Evolutionary conservation across 92 coral and sea anemone genomes (phyloP), one percentile per base, ranked within the genome.

Genomic region (Palythoa grandiflora): DNA sequence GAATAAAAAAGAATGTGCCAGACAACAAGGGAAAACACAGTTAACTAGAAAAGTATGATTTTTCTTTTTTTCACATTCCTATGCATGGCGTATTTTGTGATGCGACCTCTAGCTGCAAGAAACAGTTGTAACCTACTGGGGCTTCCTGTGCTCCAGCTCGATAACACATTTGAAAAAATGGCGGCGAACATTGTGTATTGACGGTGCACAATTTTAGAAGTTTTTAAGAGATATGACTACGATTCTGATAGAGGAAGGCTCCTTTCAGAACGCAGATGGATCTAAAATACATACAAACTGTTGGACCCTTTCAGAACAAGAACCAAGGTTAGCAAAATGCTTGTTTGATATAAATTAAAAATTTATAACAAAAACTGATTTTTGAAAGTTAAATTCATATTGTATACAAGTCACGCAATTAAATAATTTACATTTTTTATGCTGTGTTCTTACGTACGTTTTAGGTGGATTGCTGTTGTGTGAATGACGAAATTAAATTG

Each of bases 191-290:
- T 11, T 55, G 17, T 8, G 17, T 2, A 55, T 11, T 55, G 61
- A 15, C 17, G 15, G 12, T 1, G 15, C 14, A 55, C 14, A 55
- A 6, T 55, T 11, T 15, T 13, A 55, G 61, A 11, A 55, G 17
- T 55, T 8, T 9, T 63, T 63, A n/a, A 63, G 17, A 3, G 28
- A 37, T 35, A 70, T 70, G 75, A 9, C 85, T 5, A 65, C 59
- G 59, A 20, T 63, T 19, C 39, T 9, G 16, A 61, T 63, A 21
- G 85, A 80, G 73, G 55, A 80, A 80, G 85, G 55, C 63, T 80
- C 74, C 11, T 80, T 80, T 47, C 57, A 63, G 6, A 80, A 80
- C n/a, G 72, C 74, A 61, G 57, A 65, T 65, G 85, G 85, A 28
- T 63, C 8, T 2, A 44, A 80, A 80, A 80, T 80, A 61, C 74